Conservation (phyloP, 2,888 invertebrate species). For the Lithophane leautieri region DNA sequence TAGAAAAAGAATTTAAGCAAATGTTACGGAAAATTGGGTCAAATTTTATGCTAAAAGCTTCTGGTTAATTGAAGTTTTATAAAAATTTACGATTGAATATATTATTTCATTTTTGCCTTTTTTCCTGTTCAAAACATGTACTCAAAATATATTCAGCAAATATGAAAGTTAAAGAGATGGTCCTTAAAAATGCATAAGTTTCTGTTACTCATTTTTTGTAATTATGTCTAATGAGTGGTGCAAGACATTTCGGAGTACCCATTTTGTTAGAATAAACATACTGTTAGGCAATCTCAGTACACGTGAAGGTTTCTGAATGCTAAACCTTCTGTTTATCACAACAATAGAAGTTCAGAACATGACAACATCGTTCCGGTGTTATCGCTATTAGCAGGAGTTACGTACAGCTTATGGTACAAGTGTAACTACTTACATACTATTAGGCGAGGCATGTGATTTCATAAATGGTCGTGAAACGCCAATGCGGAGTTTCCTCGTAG, state of each 20-base stretch:
- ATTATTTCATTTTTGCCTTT: slow-evolving; percentile 47
- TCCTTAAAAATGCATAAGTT: slow-evolving; percentile 26
- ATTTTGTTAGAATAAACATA: slow-evolving; percentile 11
- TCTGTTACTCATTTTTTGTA: slow-evolving; percentile 14
- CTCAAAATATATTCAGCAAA: slow-evolving; percentile 25
- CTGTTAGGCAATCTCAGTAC: slow-evolving; percentile 10
- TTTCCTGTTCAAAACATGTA: slow-evolving; percentile 9
- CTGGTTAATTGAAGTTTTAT: slow-evolving; percentile 65
- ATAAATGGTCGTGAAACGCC: slow-evolving; percentile 80
- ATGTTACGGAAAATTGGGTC: slow-evolving; percentile 68
- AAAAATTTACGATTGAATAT: slow-evolving; percentile 61
- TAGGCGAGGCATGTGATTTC: slow-evolving; percentile 81
- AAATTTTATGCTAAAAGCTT: slow-evolving; percentile 65
- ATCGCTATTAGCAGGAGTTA: slow-evolving; percentile 56
- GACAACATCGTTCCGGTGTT: slow-evolving; percentile 52
- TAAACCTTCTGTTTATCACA: slow-evolving; percentile 49
- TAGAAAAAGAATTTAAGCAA: slow-evolving; percentile 69
- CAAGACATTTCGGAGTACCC: slow-evolving; percentile 1
- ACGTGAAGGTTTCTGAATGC: slow-evolving; percentile 29
- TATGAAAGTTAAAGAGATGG: slow-evolving; percentile 15
- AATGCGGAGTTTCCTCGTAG: slow-evolving; percentile 83
- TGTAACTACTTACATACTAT: slow-evolving; percentile 75
- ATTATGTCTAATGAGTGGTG: slow-evolving; percentile 4
- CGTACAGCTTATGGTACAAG: slow-evolving; percentile 59
- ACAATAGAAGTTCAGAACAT: slow-evolving; percentile 54